A percentile compares a stretch with the other conserved stretches of the same genome.
Evolutionary conservation across 2,888 invertebrate genomes (phyloP).

Genomic region (Phanerotoma sp.): DNA sequence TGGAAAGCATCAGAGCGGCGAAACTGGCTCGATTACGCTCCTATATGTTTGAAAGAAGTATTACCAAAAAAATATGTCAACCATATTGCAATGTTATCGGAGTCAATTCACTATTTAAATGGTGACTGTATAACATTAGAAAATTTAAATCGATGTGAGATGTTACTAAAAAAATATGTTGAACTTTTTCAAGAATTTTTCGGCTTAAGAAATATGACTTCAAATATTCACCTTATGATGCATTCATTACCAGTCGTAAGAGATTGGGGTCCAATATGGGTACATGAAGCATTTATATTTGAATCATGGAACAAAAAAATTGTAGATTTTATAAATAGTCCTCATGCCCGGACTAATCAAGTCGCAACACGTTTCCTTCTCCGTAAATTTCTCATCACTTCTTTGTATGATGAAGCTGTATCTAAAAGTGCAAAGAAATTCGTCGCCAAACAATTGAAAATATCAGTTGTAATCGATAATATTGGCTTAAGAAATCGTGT

Average conservation of each 20-base stretch:
- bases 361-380: too few species aligned
- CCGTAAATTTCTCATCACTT: too few species aligned
- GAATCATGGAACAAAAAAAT: conserved; percentile 25
- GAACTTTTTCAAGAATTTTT: conserved; percentile 16
- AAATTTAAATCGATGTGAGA: conserved; percentile 3
- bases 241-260: conserved; percentile 16
- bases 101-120: conserved; percentile 11
- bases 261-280: conserved; percentile 24
- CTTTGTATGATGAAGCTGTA: too few species aligned
- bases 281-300: conserved; percentile 17
- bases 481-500: too few species aligned
- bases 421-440: too few species aligned
- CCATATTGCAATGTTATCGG: background rate
- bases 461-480: too few species aligned
- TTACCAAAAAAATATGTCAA: conserved; percentile 1
- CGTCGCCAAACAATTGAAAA: too few species aligned
- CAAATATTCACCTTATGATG: conserved; percentile 20
- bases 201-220: conserved; percentile 17
- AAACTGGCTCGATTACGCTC: conserved; percentile 5
- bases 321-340: background rate
- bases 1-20: conserved; percentile 5
- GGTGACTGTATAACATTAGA: conserved; percentile 7
- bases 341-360: background rate
- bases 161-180: conserved; percentile 9
- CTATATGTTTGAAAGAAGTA: conserved; percentile 9